Base-by-base conservation (phyloP, 2,113 vertebrate species). In the Myxocyprinus asiaticus region DNA sequence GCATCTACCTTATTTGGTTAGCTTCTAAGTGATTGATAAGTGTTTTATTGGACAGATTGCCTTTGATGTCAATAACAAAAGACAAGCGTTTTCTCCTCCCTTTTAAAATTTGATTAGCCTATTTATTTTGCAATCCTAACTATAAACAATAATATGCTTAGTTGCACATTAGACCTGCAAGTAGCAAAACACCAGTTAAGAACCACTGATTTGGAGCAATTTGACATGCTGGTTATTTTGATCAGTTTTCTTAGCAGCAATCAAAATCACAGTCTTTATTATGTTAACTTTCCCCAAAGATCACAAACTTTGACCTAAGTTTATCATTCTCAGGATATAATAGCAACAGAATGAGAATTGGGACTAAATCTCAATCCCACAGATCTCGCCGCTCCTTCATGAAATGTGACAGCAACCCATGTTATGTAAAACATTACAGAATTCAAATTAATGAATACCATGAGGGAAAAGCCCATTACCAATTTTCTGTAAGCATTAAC, bases 401-500 rank as follows among this genome's bases (percentile, higher is more conserved):
- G 63, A 15, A 79, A 82, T 51, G 33, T n/a, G 12, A 33, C 22
- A 67, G 68, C 75, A 3, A 33, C 22, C 22, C 22, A 84, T 74
- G 55, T 78, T 79, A 22, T 82, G 59, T 7, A 69, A 14, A n/a
- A 44, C 9, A 33, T 56, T 72, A 51, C 61, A 83, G 81, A 76
- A 85, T 86, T 86, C 50, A 78, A 79, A 62, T 74, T 71, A 85
- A 77, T 68, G 64, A 76, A 78, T 69, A 71, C 79, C 45, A 77
- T 42, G 72, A 59, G 74, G 83, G 75, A 73, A 78, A n/a, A 10
- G 69, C 77, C 47, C 22, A 33, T 66, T 65, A 76, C 56, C 61
- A 9, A 58, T 15, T 2, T 53, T 15, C 6, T 2, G 59, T 66
- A 43, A 66, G 77, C 42, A 15, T 51, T 71, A 70, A 75, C 59